Evolutionary conservation across 2,888 invertebrate species (phyloP).

Genomic region (Drosophila melanosoma): DNA sequence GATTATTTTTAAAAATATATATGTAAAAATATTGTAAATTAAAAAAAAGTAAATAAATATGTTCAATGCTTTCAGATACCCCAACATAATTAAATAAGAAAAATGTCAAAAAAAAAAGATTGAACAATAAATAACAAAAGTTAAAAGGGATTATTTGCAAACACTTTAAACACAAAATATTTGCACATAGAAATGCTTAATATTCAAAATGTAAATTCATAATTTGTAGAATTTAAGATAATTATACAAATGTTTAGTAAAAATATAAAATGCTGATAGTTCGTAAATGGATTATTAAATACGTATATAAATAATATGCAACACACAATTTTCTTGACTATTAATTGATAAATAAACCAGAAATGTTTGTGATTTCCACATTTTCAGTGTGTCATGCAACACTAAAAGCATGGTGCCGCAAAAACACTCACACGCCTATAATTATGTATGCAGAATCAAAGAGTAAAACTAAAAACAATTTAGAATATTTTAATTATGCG

Average conservation of each 20-base stretch:
- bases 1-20: too few relatives aligned
- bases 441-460: not conserved
- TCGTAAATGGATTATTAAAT: not conserved
- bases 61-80: too few relatives aligned
- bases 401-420: not conserved
- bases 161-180: not conserved
- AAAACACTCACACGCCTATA: conserved; percentile 1
- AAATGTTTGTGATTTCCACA: not conserved
- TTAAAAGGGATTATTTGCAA: too few relatives aligned
- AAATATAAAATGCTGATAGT: not conserved
- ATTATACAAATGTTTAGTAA: not conserved
- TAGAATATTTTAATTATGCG: conserved; percentile 38
- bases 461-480: conserved; percentile 20
- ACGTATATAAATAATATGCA: too few relatives aligned
- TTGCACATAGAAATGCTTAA: accelerated
- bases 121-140: too few relatives aligned
- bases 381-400: conserved; percentile 6
- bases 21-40: not conserved
- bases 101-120: too few relatives aligned
- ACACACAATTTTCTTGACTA: not conserved
- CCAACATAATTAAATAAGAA: too few relatives aligned
- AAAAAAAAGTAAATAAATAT: not conserved
- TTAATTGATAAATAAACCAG: conserved; percentile 36
- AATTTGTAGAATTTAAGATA: not conserved
- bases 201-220: not conserved